Percentiles rank a stretch among this genome's conserved stretches.
phyloP scores from a whole-genome alignment of 37 sponge, comb jelly and placozoan species.

The Diacarnus erythraeanus region DNA sequence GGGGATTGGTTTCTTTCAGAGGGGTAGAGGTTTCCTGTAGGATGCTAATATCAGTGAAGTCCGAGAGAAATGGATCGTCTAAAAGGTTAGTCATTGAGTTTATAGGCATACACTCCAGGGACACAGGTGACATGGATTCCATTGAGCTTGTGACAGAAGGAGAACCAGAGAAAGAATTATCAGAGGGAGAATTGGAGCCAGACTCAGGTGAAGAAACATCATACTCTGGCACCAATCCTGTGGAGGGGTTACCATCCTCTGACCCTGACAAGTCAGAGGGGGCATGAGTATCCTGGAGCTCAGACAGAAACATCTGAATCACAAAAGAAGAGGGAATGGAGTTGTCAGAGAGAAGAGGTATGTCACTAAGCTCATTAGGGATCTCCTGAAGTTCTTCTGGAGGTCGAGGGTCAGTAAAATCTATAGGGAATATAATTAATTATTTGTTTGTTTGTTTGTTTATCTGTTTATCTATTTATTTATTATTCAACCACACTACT shows the following conservation, averaged over 20 bases:
- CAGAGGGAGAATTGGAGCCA: background rate
- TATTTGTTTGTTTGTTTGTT: too few relatives aligned
- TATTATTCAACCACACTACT: too few relatives aligned
- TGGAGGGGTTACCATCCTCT: background rate
- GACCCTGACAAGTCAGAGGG: background rate
- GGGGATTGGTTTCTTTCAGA: background rate
- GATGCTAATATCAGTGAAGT: slow-evolving; percentile 22
- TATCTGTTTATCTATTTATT: too few relatives aligned
- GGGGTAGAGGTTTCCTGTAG: background rate
- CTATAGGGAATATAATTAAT: background rate
- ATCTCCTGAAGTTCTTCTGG: slow-evolving; percentile 6
- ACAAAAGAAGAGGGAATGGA: background rate
- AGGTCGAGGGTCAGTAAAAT: slow-evolving; percentile 25
- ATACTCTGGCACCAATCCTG: background rate
- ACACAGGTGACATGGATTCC: background rate
- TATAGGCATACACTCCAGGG: slow-evolving; percentile 28
- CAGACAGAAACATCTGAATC: slow-evolving; percentile 22
- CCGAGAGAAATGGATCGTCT: slow-evolving; percentile 26
- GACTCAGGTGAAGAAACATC: background rate
- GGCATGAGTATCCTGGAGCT: slow-evolving; percentile 8
- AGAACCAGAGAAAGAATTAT: too few relatives aligned
- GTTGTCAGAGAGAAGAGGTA: background rate
- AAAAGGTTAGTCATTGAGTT: slow-evolving; percentile 11
- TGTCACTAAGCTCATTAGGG: slow-evolving; percentile 2
- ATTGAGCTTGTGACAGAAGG: background rate